Evolutionary conservation across 1,140 invertebrate genomes (phyloP).

Genomic region (Parapsyche elsis): DNA sequence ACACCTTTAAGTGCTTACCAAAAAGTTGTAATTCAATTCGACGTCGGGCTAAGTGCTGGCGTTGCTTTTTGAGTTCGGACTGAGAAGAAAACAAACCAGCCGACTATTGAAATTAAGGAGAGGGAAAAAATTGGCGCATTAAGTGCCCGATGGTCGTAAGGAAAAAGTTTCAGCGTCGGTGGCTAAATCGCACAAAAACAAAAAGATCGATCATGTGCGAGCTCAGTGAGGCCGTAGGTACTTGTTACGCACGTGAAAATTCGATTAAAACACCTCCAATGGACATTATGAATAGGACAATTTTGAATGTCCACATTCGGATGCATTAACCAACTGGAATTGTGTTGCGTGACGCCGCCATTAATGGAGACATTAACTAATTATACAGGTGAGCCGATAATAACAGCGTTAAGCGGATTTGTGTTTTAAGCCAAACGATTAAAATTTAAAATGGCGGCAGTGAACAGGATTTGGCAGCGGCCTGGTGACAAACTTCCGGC

Average conservation of each 20-base stretch:
- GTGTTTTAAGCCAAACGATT: background rate
- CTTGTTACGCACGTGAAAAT: no score
- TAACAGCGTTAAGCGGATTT: background rate
- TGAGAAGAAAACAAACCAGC: constrained; percentile 2
- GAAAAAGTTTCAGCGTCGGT: no score
- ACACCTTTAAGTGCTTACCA: constrained; percentile 27
- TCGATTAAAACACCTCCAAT: no score
- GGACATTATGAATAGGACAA: no score
- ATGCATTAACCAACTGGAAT: no score
- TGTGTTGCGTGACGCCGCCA: background rate
- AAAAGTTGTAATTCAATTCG: constrained; percentile 33
- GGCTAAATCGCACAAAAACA: no score
- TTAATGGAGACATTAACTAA: constrained; percentile 21
- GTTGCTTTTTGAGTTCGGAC: constrained; percentile 26
- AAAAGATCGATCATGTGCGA: no score
- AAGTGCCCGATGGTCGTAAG: background rate
- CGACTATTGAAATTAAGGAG: constrained; percentile 30
- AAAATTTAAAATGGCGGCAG: constrained; percentile 1
- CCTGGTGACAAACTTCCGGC: background rate
- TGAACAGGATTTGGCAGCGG: background rate
- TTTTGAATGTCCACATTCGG: no score
- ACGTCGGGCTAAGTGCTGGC: constrained; percentile 21
- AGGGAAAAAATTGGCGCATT: background rate
- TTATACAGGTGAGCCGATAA: constrained; percentile 5
- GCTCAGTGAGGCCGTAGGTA: no score